A percentile compares a stretch with the other conserved stretches of the same genome.
phyloP scores from a whole-genome alignment of 2,888 invertebrate genomes.

The Hyalella azteca region DNA sequence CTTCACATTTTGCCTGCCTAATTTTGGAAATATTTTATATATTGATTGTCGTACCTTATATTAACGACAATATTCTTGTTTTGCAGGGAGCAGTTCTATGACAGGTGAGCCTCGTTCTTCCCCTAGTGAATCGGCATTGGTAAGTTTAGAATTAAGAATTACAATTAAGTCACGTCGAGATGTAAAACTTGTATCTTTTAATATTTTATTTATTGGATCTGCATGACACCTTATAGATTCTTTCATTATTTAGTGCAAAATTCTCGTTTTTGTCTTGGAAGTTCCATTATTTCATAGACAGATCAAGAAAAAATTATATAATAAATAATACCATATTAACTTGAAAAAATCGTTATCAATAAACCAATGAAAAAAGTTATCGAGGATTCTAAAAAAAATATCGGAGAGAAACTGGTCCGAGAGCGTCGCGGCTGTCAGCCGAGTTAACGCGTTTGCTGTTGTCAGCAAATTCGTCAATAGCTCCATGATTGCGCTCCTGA shows the following conservation, averaged over 20 bases:
- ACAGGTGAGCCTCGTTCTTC: conserved; percentile 21
- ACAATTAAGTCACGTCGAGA: not conserved
- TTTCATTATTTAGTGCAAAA: not conserved
- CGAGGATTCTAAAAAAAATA: no score
- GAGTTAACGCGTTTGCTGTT: not conserved
- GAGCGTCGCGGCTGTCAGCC: not conserved
- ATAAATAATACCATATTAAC: not conserved
- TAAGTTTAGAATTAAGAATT: not conserved
- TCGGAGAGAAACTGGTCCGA: not conserved
- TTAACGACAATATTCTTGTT: not conserved
- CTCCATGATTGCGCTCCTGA: not conserved
- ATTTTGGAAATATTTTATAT: not conserved
- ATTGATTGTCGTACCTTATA: not conserved
- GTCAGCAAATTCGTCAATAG: conserved; percentile 1
- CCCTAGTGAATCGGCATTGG: not conserved
- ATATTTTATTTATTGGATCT: not conserved
- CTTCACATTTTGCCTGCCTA: not conserved
- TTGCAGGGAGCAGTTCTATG: conserved; percentile 39
- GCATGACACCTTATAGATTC: not conserved
- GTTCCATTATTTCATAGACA: not conserved
- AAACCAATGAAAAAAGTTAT: not conserved
- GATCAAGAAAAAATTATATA: not conserved
- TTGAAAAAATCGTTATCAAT: not conserved
- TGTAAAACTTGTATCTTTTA: not conserved
- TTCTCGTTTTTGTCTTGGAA: not conserved